Evolutionary conservation across 1,140 invertebrate species (phyloP).

Genomic region (Cydia splendana): DNA sequence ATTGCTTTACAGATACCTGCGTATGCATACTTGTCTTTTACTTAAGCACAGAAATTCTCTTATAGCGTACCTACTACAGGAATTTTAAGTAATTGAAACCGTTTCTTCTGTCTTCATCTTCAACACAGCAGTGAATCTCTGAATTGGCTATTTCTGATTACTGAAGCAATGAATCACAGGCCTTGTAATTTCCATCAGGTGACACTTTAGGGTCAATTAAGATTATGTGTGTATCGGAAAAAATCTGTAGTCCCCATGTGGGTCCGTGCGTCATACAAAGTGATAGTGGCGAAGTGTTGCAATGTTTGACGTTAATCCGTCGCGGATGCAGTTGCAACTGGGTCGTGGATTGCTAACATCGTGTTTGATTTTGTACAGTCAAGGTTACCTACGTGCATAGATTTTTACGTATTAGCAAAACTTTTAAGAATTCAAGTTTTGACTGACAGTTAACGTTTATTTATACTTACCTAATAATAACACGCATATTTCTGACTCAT

Average conservation of each 20-base stretch:
- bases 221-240: not conserved
- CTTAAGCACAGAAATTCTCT: not conserved
- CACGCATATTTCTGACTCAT: not conserved
- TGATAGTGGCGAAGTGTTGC: not conserved
- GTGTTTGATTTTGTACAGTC: not conserved
- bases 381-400: not conserved
- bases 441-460: not conserved
- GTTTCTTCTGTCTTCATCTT: too few species aligned
- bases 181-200: not conserved
- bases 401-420: not conserved
- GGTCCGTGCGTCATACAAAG: constrained; percentile 6
- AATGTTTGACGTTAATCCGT: not conserved
- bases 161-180: not conserved
- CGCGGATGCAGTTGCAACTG: not conserved
- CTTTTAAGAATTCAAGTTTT: not conserved
- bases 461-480: constrained; percentile 2
- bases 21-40: not conserved
- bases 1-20: not conserved
- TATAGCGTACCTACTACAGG: not conserved
- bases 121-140: too few species aligned
- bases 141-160: not conserved
- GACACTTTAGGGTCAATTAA: not conserved
- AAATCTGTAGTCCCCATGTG: constrained; percentile 8
- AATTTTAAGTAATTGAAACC: not conserved
- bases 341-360: not conserved